Percentiles rank a stretch among this genome's conserved stretches.
These are phyloP conservation scores for Blastomussa wellsi DNA, from an alignment of 92 coral and sea anemone genomes.

Conservation along the genomic window DNA sequence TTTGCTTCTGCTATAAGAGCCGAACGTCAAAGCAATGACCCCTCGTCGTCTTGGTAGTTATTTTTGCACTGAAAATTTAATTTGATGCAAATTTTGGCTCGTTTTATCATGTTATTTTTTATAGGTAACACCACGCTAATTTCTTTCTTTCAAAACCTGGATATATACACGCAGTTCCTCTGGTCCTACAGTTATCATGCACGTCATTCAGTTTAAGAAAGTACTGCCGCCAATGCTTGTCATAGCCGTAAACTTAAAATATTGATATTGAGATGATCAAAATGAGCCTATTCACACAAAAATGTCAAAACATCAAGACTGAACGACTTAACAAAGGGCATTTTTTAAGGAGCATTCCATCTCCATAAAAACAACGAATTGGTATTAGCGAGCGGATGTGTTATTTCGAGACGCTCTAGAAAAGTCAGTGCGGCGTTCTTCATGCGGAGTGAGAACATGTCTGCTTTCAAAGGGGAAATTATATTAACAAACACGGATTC, in stretches of 20 bases:
- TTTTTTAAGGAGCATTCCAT: slow-evolving; percentile 15
- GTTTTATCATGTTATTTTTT: neutral
- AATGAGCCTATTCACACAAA: neutral
- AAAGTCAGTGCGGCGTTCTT: neutral
- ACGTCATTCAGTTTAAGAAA: neutral
- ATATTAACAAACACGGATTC: neutral
- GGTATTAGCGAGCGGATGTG: neutral
- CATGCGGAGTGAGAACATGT: neutral
- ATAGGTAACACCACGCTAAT: neutral
- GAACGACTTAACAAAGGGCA: slow-evolving; percentile 5
- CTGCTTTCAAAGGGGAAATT: neutral
- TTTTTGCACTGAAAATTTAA: neutral
- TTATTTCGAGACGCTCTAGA: neutral
- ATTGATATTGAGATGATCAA: neutral
- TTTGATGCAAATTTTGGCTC: slow-evolving; percentile 23
- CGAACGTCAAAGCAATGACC: neutral
- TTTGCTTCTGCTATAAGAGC: neutral
- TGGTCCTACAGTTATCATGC: neutral
- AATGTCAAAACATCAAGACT: neutral
- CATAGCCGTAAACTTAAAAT: neutral
- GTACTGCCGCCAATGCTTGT: neutral
- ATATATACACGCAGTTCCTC: too few relatives aligned
- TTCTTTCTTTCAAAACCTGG: slow-evolving; percentile 2
- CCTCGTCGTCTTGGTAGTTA: neutral
- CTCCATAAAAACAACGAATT: slow-evolving; percentile 27